phyloP scores from a whole-genome alignment of 2,113 vertebrate genomes.

The Triplophysa tibetana region DNA sequence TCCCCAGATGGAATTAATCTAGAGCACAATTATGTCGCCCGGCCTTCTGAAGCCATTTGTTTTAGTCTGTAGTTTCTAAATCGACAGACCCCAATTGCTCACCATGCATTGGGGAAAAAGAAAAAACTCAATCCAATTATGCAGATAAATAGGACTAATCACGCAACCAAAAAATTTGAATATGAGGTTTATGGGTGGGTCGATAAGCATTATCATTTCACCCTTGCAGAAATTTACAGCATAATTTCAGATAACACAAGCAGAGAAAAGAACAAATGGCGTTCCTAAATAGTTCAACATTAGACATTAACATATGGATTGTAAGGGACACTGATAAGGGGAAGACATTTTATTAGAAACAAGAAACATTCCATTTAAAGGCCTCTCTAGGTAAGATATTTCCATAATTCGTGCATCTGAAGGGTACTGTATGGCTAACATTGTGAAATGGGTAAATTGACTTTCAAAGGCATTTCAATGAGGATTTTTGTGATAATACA shows the following conservation, averaged over 20 bases:
- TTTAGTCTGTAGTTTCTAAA: conserved; percentile 62
- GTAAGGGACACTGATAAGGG: conserved; percentile 70
- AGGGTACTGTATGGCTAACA: conserved; percentile 45
- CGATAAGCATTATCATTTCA: conserved; percentile 77
- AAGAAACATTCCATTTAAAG: conserved; percentile 74
- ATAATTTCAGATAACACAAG: conserved; percentile 79
- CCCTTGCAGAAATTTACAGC: conserved; percentile 72
- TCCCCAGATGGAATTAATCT: conserved; percentile 75
- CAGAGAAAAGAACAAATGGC: conserved; percentile 67
- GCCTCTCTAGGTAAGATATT: conserved; percentile 64
- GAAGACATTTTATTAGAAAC: conserved; percentile 75
- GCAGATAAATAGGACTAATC: conserved; percentile 82
- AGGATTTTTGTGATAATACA: conserved; percentile 26
- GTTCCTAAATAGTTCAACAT: conserved; percentile 73
- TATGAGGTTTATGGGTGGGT: conserved; percentile 72
- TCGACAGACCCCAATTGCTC: conserved; percentile 61
- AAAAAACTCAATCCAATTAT: conserved; percentile 79
- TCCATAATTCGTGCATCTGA: conserved; percentile 68
- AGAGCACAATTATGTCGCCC: conserved; percentile 62
- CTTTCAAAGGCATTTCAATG: conserved; percentile 43
- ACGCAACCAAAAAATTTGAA: conserved; percentile 76
- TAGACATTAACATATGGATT: conserved; percentile 77
- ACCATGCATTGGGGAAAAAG: conserved; percentile 43
- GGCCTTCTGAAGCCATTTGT: conserved; percentile 62
- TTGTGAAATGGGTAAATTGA: conserved; percentile 42